A percentile compares a stretch with the other conserved stretches of the same genome.
Evolutionary conservation across 2,797 vertebrate species (phyloP).

Genomic region (Tangara arthus): DNA sequence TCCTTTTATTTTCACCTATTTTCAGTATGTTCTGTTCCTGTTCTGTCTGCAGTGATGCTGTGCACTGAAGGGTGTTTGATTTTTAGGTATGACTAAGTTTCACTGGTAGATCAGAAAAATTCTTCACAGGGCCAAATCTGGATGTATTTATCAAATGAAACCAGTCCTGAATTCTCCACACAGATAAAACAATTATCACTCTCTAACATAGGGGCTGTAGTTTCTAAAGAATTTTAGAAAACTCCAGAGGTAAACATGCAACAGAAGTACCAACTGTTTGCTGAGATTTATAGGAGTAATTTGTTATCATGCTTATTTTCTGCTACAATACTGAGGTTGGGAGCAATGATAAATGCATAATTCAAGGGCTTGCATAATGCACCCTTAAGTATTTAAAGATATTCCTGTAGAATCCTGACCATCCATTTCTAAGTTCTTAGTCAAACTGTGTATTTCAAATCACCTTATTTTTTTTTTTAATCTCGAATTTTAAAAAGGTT

Average conservation of each 20-base stretch:
- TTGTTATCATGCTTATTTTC: neutral
- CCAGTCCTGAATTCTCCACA: neutral
- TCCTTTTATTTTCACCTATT: neutral
- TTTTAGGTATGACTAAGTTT: neutral
- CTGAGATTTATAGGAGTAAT: neutral
- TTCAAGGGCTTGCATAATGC: neutral
- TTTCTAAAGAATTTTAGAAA: neutral
- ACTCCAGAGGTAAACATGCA: neutral
- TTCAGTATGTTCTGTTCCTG: neutral
- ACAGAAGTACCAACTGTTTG: neutral
- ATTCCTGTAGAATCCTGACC: neutral
- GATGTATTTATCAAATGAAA: neutral
- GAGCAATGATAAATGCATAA: slow-evolving; percentile 19
- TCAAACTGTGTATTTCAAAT: neutral
- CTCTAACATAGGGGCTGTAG: neutral
- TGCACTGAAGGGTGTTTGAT: neutral
- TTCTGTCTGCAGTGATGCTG: neutral
- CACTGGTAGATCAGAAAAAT: neutral
- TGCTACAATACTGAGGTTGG: neutral
- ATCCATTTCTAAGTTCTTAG: neutral
- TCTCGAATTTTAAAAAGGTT: slow-evolving; percentile 31
- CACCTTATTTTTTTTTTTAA: neutral
- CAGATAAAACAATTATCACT: neutral
- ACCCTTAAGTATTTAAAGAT: slow-evolving; percentile 10
- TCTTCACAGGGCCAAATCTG: neutral